These are phyloP conservation scores for Podocnemis expansa DNA, from an alignment of 2,113 vertebrate genomes.

Conservation along the genomic window DNA sequence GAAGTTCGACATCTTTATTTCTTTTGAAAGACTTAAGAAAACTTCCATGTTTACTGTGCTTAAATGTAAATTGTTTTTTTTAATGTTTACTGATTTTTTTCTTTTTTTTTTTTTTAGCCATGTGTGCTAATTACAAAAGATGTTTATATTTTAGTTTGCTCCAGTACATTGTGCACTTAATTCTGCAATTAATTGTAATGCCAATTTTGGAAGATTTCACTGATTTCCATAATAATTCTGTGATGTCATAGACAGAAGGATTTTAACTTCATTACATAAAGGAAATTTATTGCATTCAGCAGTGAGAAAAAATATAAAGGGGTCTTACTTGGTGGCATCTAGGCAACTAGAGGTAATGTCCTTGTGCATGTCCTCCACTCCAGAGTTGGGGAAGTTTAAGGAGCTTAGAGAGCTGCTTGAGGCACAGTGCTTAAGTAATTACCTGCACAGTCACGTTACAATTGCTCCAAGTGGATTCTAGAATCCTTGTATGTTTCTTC, in stretches of 20 bases:
- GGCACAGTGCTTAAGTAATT: neutral
- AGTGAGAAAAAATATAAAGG: neutral
- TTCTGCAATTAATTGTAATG: neutral
- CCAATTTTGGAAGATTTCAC: neutral
- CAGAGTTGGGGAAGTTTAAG: fast-evolving
- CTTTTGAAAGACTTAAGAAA: neutral
- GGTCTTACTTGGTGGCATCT: neutral
- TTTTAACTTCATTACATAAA: neutral
- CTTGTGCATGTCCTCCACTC: neutral
- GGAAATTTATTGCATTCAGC: fast-evolving
- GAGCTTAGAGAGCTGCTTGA: neutral
- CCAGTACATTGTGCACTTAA: neutral
- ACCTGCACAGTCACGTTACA: neutral
- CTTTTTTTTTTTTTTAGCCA: too few species aligned
- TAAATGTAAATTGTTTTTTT: neutral
- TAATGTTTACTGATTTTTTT: neutral
- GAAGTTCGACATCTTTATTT: neutral
- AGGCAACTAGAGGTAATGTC: neutral
- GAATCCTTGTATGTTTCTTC: neutral
- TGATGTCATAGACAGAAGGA: neutral
- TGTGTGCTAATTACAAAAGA: neutral
- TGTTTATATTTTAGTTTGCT: neutral
- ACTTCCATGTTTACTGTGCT: too few species aligned
- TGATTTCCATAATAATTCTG: neutral
- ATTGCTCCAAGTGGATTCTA: neutral